These are phyloP conservation scores for Drosophila rubida DNA, from an alignment of 2,888 invertebrate genomes.

Conservation along the genomic window DNA sequence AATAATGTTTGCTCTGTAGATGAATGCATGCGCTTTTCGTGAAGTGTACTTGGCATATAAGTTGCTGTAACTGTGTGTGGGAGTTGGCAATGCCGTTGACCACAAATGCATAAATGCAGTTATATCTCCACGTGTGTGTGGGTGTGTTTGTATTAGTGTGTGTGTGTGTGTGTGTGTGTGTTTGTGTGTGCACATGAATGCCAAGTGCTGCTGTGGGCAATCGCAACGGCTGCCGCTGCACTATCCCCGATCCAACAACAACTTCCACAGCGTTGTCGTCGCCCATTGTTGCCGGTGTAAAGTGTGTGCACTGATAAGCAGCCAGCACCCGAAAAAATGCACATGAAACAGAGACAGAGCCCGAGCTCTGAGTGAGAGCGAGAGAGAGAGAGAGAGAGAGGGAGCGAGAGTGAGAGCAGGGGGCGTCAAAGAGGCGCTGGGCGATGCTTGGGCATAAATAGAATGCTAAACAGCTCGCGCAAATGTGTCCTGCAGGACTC, in stretches of 20 bases:
- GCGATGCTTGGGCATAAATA: slow-evolving; percentile 60
- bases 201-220: slow-evolving; percentile 55
- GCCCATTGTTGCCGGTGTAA: slow-evolving; percentile 55
- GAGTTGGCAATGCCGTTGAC: slow-evolving; percentile 57
- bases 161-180: slow-evolving; percentile 10
- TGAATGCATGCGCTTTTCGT: no score
- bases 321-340: slow-evolving; percentile 47
- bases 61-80: slow-evolving; percentile 16
- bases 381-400: slow-evolving; percentile 1
- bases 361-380: not conserved
- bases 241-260: not conserved
- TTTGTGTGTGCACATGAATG: slow-evolving; percentile 45
- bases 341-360: not conserved
- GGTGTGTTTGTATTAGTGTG: not conserved
- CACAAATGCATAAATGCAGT: slow-evolving; percentile 60
- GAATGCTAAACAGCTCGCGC: slow-evolving; percentile 64
- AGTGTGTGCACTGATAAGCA: slow-evolving; percentile 64
- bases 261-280: slow-evolving; percentile 1
- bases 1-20: no score
- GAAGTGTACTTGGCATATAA: slow-evolving; percentile 38
- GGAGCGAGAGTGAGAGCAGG: not conserved
- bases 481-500: slow-evolving; percentile 57
- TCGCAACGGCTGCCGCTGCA: slow-evolving; percentile 20
- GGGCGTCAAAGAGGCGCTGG: not conserved
- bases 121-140: slow-evolving; percentile 23